Percentiles rank a stretch among this genome's conserved stretches.
phyloP scores from a whole-genome alignment of 2,113 vertebrate genomes.

The Martes martes region DNA sequence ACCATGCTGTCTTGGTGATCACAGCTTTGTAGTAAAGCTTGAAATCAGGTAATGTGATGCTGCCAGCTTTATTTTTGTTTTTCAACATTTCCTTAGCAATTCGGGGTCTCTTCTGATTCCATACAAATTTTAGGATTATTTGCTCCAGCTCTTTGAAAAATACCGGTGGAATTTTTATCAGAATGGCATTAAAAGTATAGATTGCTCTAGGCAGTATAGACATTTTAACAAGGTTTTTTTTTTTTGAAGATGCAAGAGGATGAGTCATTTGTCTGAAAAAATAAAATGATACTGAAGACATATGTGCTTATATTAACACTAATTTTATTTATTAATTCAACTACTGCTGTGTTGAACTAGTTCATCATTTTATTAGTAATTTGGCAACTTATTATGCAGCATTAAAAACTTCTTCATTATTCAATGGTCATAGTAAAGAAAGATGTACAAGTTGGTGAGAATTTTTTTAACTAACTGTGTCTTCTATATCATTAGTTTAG shows the following conservation, averaged over 20 bases:
- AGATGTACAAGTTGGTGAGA: not conserved
- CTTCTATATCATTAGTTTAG: not conserved
- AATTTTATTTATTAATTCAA: constrained; percentile 74
- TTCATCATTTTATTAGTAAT: constrained; percentile 4
- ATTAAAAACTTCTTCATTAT: constrained; percentile 9
- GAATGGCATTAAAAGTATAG: no score
- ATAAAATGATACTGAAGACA: constrained; percentile 55
- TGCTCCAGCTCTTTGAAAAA: no score
- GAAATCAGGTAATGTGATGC: no score
- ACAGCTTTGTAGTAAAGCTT: no score
- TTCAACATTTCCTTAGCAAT: no score
- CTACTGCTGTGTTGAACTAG: constrained; percentile 57
- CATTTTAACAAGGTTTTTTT: constrained; percentile 19
- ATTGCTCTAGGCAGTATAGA: no score
- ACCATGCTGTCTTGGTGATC: no score
- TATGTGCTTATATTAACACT: constrained; percentile 65
- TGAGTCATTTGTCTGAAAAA: constrained; percentile 43
- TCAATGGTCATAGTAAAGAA: not conserved
- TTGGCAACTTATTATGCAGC: constrained; percentile 28
- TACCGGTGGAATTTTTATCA: no score
- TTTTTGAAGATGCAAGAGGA: constrained; percentile 37
- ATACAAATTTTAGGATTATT: no score
- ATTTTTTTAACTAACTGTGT: not conserved
- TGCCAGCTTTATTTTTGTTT: no score
- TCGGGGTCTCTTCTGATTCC: no score